phyloP scores from a whole-genome alignment of 2,113 vertebrate species.

The Dascyllus trimaculatus region DNA sequence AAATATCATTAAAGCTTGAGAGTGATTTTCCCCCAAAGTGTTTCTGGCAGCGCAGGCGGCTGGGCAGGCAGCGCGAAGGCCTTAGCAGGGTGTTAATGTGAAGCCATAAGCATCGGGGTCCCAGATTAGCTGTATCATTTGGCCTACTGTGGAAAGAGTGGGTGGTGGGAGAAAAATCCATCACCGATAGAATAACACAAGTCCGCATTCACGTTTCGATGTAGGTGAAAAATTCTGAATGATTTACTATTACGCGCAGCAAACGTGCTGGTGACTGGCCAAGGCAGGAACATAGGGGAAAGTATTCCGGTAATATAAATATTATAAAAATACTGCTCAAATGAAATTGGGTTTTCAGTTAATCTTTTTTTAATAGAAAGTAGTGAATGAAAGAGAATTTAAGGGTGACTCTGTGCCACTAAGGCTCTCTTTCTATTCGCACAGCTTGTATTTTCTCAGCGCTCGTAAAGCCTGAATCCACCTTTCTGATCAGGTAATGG shows the following conservation, averaged over 20 bases:
- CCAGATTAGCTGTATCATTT: conserved; percentile 70
- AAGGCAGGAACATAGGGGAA: conserved; percentile 1
- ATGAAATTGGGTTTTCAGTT: not conserved
- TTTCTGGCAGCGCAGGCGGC: conserved; percentile 71
- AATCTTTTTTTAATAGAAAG: conserved; percentile 1
- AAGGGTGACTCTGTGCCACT: not conserved
- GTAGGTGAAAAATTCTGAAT: conserved; percentile 6
- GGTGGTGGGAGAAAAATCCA: conserved; percentile 49
- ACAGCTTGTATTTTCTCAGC: not conserved
- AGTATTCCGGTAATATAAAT: conserved; percentile 29
- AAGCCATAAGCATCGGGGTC: conserved; percentile 66
- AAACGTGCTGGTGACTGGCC: not conserved
- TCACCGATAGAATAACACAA: conserved; percentile 55
- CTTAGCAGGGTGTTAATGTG: conserved; percentile 69
- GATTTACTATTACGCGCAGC: conserved; percentile 42
- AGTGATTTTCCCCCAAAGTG: conserved; percentile 68
- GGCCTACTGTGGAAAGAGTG: conserved; percentile 64
- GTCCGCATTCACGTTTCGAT: conserved; percentile 27
- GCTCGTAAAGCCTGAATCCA: not conserved
- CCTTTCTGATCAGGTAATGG: not conserved
- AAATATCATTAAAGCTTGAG: conserved; percentile 85
- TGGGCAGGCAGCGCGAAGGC: conserved; percentile 31
- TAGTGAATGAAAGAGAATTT: not conserved
- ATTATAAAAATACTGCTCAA: conserved; percentile 13
- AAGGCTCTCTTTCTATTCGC: not conserved